Conservation (phyloP, 92 coral and sea anemone genomes). For the Epizoanthus illoricatus region DNA sequence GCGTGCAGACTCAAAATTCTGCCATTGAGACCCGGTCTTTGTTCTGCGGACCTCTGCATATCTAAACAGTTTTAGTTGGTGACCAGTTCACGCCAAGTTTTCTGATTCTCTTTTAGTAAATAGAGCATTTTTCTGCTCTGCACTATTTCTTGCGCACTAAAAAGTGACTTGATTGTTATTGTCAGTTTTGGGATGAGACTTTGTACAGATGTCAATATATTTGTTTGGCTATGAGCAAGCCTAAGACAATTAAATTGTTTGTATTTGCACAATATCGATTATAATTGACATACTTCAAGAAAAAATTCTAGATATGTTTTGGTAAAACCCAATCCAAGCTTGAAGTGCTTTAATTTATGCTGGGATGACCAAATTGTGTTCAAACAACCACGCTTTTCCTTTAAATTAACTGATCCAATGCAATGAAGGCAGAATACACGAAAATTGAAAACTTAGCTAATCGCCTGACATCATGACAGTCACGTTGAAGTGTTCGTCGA, state of each 20-base stretch:
- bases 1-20: constrained; percentile 30
- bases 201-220: constrained; percentile 15
- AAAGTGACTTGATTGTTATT: not conserved
- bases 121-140: too few species aligned
- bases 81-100: not conserved
- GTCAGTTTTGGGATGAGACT: not conserved
- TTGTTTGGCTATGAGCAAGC: constrained; percentile 28
- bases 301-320: constrained; percentile 31
- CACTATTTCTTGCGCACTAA: not conserved
- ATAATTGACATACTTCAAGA: constrained; percentile 38
- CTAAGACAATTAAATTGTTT: constrained; percentile 42
- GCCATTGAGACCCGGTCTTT: not conserved
- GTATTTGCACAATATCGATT: constrained; percentile 42
- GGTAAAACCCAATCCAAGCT: not conserved
- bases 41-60: constrained; percentile 17
- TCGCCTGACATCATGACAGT: not conserved
- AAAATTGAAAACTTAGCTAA: not conserved
- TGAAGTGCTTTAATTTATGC: not conserved
- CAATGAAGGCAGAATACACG: not conserved
- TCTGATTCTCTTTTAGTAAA: not conserved
- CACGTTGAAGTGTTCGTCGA: constrained; percentile 6
- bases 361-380: not conserved
- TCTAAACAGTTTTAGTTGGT: not conserved
- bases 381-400: not conserved
- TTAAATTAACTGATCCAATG: not conserved